Evolutionary conservation across 2,797 vertebrate species (phyloP), one percentile per base, ranked within the genome.

Genomic region (Avahi laniger): DNA sequence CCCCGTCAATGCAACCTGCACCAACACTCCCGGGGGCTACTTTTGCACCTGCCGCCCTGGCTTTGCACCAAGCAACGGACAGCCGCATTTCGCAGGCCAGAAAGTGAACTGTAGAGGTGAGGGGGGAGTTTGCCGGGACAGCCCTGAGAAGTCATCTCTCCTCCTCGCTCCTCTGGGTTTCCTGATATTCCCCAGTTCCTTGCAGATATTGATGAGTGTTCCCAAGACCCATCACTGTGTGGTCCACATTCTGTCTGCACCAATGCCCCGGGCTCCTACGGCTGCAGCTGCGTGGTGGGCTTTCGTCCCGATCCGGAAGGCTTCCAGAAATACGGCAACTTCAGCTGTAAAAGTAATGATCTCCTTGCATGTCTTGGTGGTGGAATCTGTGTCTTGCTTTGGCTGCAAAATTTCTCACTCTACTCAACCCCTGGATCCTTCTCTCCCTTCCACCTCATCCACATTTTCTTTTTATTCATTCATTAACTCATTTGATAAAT

Each of bases 151-250:
- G 59, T 17, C 26, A 1, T 5, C 48, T 63, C 38, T 35, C 14
- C 41, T 18, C 14, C 8, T 41, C 38, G 11, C 13, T 54, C 17
- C 18, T 73, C 15, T 7, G 38, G n/a, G 52, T 69, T 41, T 59
- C 54, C 43, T 88, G 35, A 81, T 52, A 12, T 7, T 20, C 46
- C 79, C 3, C 1, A 8, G 38, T 83, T 80, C 84, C 75, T 95
- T 69, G 73, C 82, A 97, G 97, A 97, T 70, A 22, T 83, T 41
- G 86, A 97, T 0, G 95, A 98, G 24, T 98, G 97, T 7, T 14
- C 7, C 14, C 87, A 24, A 48, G 59, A 81, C 28, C 89, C 78
- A 0, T 50, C 63, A 2, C 72, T 12, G 0, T 97, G 97, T n/a
- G 96, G 97, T 10, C 87, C 18, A 13, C 85, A 88, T 52, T 85